A percentile compares a stretch with the other conserved stretches of the same genome.
Conservation (phyloP, 2,113 vertebrate species). For the Parotia lawesii region DNA sequence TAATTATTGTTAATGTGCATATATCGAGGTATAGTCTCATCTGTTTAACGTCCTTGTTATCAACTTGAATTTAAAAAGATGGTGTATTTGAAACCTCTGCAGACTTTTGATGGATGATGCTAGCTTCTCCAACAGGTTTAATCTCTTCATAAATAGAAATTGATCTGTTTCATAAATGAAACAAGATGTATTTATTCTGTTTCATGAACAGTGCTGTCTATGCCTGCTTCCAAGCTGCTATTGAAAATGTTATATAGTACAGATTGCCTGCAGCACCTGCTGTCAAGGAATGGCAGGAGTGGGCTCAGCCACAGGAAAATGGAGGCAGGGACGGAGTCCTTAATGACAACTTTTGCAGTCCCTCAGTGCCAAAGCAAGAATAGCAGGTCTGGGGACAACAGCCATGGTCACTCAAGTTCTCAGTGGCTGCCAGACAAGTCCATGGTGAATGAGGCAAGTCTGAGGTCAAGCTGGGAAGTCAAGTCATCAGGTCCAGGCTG, state of each 20-base stretch:
- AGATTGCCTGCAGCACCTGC: not conserved
- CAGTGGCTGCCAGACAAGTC: not conserved
- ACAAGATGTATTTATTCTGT: not conserved
- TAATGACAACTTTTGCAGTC: not conserved
- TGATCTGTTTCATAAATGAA: not conserved
- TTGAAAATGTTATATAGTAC: not conserved
- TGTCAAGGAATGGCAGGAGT: not conserved
- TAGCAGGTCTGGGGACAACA: not conserved
- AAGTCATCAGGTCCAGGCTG: not conserved
- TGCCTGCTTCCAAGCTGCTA: not conserved
- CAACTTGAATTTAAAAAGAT: not conserved
- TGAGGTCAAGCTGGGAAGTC: not conserved
- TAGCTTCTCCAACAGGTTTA: not conserved
- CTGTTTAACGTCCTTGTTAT: not conserved
- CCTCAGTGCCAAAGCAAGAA: not conserved
- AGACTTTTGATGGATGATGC: not conserved
- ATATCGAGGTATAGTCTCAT: not conserved
- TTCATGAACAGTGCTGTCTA: not conserved
- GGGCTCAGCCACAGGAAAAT: not conserved
- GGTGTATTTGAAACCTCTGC: not conserved
- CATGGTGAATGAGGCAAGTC: not conserved
- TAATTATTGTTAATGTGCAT: not conserved
- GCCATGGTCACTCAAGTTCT: not conserved
- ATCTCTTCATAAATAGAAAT: not conserved
- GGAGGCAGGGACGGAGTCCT: not conserved